Evolutionary conservation across 2,113 vertebrate genomes (phyloP).

Genomic region (Mormoops blainvillei): DNA sequence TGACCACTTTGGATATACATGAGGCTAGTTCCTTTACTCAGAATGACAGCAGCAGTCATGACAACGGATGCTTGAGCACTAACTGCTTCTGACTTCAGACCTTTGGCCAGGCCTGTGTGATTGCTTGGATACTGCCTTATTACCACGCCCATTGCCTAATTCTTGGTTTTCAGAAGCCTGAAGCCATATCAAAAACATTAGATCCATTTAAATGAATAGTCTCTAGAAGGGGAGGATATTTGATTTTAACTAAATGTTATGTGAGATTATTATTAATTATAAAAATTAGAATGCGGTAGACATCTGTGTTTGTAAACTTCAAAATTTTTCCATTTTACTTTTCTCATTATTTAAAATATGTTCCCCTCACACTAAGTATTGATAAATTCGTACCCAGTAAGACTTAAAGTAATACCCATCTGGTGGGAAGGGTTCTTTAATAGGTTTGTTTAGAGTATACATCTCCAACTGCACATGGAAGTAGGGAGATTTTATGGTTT

Average conservation of each 20-base stretch:
- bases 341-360: conserved; percentile 20
- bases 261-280: background rate
- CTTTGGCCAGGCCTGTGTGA: background rate
- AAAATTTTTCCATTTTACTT: background rate
- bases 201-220: conserved; percentile 8
- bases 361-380: background rate
- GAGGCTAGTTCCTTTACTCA: background rate
- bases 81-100: background rate
- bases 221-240: background rate
- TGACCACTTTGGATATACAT: background rate
- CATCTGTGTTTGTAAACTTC: conserved; percentile 20
- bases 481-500: conserved; percentile 4
- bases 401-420: background rate
- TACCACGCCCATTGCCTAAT: background rate
- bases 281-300: background rate
- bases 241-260: background rate
- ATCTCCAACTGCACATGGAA: background rate
- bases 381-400: conserved; percentile 21
- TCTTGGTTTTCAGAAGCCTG: background rate
- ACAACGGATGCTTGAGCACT: background rate
- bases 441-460: background rate
- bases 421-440: background rate
- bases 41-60: background rate
- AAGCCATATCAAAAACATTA: background rate
- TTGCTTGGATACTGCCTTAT: background rate